Evolutionary conservation across 2,888 invertebrate species (phyloP).

Genomic region (Tanytarsus gracilentus): DNA sequence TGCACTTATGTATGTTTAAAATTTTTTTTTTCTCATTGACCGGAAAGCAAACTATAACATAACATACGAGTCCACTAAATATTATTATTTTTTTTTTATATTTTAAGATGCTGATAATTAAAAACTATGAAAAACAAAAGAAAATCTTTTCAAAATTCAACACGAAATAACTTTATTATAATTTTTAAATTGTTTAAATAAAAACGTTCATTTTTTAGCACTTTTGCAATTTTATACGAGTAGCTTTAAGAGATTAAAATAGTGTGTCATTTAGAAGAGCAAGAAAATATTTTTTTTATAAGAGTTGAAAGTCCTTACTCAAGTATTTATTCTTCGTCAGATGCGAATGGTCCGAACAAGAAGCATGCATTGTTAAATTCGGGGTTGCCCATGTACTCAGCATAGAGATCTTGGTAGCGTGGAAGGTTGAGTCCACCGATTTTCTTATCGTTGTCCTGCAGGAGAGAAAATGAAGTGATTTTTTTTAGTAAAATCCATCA

Average conservation of each 20-base stretch:
- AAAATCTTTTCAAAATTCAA: no score
- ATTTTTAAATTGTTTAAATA: no score
- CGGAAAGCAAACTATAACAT: conserved; percentile 22
- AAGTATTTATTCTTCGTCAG: conserved; percentile 31
- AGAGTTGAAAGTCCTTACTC: conserved; percentile 57
- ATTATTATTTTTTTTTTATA: not conserved
- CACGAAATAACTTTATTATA: no score
- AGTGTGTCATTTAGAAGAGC: no score
- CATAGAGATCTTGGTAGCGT: conserved; percentile 74
- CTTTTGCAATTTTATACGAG: not conserved
- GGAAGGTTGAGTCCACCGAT: conserved; percentile 67
- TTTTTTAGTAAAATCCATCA: not conserved
- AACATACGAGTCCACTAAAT: conserved; percentile 12
- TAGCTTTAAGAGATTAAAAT: no score
- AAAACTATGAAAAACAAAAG: not conserved
- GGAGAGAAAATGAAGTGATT: not conserved
- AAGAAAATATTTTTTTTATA: not conserved
- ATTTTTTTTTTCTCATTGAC: conserved; percentile 13
- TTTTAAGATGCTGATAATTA: not conserved
- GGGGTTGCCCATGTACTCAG: conserved; percentile 69
- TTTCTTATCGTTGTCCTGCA: conserved; percentile 72
- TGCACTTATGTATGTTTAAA: no score
- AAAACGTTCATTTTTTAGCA: no score
- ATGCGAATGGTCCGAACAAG: conserved; percentile 65
- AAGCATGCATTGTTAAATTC: conserved; percentile 63